phyloP scores from a whole-genome alignment of 2,113 vertebrate genomes.

The Coryphaenoides rupestris region DNA sequence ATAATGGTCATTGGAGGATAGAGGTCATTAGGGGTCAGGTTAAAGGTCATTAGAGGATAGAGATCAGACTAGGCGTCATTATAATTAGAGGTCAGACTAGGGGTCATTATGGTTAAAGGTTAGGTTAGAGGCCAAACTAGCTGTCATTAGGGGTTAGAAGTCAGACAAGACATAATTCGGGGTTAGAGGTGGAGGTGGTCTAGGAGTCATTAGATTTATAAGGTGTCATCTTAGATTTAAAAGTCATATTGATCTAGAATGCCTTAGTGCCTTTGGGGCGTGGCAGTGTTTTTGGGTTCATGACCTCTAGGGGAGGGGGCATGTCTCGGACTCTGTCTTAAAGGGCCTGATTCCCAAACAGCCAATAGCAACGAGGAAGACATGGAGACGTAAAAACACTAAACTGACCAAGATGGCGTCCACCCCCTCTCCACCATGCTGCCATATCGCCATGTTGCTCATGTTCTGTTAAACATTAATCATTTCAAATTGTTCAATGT shows the following conservation, averaged over 20 bases:
- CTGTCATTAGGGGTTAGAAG: neutral
- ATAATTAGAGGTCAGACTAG: neutral
- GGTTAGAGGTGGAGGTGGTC: too few species aligned
- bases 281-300: neutral
- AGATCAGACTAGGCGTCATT: too few species aligned
- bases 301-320: neutral
- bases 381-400: too few species aligned
- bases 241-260: neutral
- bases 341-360: neutral
- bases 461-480: too few species aligned
- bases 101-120: too few species aligned
- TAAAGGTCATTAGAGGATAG: neutral
- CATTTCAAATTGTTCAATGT: too few species aligned
- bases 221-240: neutral
- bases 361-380: neutral
- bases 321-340: conserved; percentile 41
- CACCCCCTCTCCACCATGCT: too few species aligned
- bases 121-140: too few species aligned
- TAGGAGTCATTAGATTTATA: too few species aligned
- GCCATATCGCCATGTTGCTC: too few species aligned
- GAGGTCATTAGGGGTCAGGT: neutral
- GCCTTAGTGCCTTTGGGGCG: neutral
- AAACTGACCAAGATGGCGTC: neutral
- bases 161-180: neutral
- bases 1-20: neutral